These are phyloP conservation scores for Prolemur simus DNA, from an alignment of 2,113 vertebrate species.

Conservation along the genomic window DNA sequence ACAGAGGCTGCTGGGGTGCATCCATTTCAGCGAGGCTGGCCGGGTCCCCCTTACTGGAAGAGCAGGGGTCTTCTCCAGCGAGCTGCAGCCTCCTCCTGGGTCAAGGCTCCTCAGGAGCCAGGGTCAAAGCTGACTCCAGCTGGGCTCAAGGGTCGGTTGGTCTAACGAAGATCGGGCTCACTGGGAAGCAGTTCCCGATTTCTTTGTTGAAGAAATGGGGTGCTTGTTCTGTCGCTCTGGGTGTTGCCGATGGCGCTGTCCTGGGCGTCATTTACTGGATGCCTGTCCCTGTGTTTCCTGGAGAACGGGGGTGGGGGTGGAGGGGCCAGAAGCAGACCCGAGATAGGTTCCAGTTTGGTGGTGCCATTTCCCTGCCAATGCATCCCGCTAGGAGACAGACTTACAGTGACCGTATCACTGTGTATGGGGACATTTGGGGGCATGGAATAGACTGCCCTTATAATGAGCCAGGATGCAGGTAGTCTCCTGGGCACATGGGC, in stretches of 20 bases:
- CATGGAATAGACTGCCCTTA: not conserved
- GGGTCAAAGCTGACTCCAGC: not conserved
- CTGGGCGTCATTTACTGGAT: rapidly evolving
- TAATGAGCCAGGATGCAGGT: not conserved
- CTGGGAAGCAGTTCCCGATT: not conserved
- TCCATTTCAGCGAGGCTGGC: not conserved
- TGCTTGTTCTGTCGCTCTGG: rapidly evolving
- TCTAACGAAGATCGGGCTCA: not conserved
- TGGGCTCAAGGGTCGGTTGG: not conserved
- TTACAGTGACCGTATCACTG: not conserved
- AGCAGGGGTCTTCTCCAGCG: not conserved
- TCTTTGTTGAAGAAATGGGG: not conserved
- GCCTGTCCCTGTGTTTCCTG: not conserved
- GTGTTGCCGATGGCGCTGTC: rapidly evolving
- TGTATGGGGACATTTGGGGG: not conserved
- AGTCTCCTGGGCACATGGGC: not conserved
- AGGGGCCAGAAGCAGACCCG: not conserved
- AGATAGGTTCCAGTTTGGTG: not conserved
- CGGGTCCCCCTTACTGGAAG: not conserved
- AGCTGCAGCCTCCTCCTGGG: not conserved
- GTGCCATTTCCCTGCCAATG: rapidly evolving
- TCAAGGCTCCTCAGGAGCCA: no score
- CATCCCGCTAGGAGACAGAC: no score
- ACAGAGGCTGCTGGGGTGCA: rapidly evolving
- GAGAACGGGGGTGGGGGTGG: not conserved